These are phyloP conservation scores for Lates calcarifer DNA, from an alignment of 2,113 vertebrate species.

Conservation along the genomic window DNA sequence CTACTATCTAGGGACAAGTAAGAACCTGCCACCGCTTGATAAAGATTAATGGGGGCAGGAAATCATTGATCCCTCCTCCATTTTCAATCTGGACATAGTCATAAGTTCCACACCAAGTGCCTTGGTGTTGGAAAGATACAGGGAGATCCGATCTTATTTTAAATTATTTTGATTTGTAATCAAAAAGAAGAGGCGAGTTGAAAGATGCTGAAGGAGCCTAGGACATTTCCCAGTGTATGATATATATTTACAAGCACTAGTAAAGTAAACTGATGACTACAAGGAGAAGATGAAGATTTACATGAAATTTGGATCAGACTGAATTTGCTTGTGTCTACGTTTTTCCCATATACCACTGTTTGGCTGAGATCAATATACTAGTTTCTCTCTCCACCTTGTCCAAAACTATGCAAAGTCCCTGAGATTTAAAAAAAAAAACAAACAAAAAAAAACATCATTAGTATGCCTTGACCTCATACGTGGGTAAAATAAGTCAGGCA, in stretches of 20 bases:
- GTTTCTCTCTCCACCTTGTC: constrained; percentile 1
- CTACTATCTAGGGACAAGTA: constrained; percentile 37
- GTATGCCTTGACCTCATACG: constrained; percentile 38
- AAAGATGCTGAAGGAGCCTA: constrained; percentile 25
- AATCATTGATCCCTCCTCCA: constrained; percentile 59
- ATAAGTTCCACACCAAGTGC: constrained; percentile 12
- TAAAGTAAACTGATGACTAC: constrained; percentile 22
- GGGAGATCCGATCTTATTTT: constrained; percentile 23
- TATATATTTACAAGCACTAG: constrained; percentile 8
- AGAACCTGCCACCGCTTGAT: constrained; percentile 44
- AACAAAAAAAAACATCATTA: constrained; percentile 24
- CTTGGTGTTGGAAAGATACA: constrained; percentile 3
- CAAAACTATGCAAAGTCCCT: constrained; percentile 26
- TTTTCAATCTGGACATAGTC: constrained; percentile 45
- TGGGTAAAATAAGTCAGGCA: constrained; percentile 55
- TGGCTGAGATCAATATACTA: neutral
- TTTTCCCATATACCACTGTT: neutral
- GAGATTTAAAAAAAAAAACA: constrained; percentile 6
- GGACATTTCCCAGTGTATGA: constrained; percentile 9
- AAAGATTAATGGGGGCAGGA: constrained; percentile 61
- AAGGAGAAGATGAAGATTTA: constrained; percentile 2
- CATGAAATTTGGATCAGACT: neutral
- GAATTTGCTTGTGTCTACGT: constrained; percentile 18
- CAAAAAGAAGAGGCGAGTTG: constrained; percentile 11
- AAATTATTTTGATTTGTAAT: constrained; percentile 44